Conservation (phyloP, 2,113 vertebrate genomes). For the Pelodiscus sinensis region DNA sequence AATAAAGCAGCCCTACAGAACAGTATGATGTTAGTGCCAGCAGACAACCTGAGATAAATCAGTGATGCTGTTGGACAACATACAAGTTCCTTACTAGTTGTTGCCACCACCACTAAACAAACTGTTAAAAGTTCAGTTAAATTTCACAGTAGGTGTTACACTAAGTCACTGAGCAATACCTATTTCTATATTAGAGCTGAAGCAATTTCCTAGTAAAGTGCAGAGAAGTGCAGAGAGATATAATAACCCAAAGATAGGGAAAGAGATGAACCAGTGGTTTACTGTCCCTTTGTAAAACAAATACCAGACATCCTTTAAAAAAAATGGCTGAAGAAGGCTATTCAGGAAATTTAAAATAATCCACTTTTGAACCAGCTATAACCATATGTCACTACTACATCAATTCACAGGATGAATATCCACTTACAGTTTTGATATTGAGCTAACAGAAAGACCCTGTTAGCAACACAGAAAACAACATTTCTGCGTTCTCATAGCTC, state of each 20-base stretch:
- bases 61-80: neutral
- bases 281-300: neutral
- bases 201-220: neutral
- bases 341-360: neutral
- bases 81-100: neutral
- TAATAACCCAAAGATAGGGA: neutral
- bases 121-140: constrained; percentile 14
- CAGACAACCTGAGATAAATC: neutral
- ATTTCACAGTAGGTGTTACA: neutral
- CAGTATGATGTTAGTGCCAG: neutral
- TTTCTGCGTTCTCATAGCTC: neutral
- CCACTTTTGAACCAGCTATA: neutral
- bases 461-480: neutral
- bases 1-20: constrained; percentile 10
- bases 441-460: neutral
- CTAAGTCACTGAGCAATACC: neutral
- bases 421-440: neutral
- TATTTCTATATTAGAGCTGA: neutral
- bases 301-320: neutral
- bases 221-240: constrained; percentile 7
- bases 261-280: neutral
- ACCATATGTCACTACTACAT: neutral
- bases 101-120: constrained; percentile 7
- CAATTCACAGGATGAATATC: neutral
- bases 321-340: neutral